These are phyloP conservation scores for Rhegmatorhina hoffmannsi DNA, from an alignment of 2,113 vertebrate genomes.

Conservation along the genomic window DNA sequence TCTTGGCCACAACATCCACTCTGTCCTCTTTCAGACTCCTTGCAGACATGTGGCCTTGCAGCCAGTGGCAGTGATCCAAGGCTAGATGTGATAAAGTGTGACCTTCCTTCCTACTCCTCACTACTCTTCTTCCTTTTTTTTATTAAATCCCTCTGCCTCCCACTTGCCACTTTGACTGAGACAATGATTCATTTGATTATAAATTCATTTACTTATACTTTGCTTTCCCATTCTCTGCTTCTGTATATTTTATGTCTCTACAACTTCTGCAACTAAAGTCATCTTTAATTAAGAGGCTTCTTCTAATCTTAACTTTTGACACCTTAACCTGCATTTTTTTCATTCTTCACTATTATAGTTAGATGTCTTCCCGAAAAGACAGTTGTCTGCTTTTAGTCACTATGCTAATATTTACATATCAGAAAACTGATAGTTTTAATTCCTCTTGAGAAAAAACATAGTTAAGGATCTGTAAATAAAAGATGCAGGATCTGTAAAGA, in stretches of 20 bases:
- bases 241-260: neutral
- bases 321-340: neutral
- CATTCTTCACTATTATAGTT: neutral
- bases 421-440: neutral
- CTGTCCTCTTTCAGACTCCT: neutral
- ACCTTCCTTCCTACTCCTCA: neutral
- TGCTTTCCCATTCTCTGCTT: neutral
- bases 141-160: neutral
- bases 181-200: neutral
- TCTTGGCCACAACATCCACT: neutral
- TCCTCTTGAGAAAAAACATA: neutral
- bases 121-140: neutral
- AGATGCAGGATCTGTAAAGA: neutral
- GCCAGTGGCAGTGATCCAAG: slow-evolving; percentile 10
- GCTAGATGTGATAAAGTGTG: neutral
- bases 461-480: neutral
- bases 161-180: neutral
- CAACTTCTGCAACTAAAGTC: neutral
- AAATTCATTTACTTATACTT: neutral
- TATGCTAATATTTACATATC: neutral
- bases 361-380: neutral
- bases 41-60: neutral
- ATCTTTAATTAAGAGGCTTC: neutral
- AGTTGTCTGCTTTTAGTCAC: neutral
- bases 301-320: neutral